phyloP scores from a whole-genome alignment of 2,797 vertebrate genomes.

The Tamandua tetradactyla region DNA sequence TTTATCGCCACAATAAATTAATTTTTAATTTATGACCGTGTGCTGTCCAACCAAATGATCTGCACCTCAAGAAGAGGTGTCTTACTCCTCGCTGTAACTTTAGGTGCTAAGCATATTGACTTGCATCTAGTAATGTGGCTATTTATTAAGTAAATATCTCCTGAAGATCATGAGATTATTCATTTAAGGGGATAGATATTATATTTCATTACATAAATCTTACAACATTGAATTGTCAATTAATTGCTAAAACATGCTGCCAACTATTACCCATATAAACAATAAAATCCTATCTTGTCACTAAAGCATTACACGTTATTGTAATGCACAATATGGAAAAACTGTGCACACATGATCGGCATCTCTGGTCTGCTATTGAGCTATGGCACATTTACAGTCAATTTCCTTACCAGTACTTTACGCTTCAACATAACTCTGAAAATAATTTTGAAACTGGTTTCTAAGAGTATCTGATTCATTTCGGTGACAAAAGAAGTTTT shows the following conservation, averaged over 20 bases:
- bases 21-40: neutral
- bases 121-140: neutral
- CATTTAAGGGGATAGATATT: neutral
- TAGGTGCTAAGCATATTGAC: neutral
- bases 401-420: neutral
- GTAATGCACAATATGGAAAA: neutral
- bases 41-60: neutral
- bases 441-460: constrained; percentile 50
- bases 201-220: constrained; percentile 6
- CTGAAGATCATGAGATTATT: neutral
- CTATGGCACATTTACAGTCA: neutral
- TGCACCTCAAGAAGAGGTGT: neutral
- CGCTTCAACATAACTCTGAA: neutral
- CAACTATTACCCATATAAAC: neutral
- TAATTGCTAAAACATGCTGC: neutral
- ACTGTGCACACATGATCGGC: neutral
- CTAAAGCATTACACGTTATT: neutral
- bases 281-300: neutral
- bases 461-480: constrained; percentile 46
- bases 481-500: neutral
- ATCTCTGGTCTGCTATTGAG: neutral
- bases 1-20: neutral
- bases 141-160: neutral
- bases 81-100: neutral
- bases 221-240: neutral